These are phyloP conservation scores for Phortica variegata DNA, from an alignment of 1,140 invertebrate species.

Conservation along the genomic window DNA sequence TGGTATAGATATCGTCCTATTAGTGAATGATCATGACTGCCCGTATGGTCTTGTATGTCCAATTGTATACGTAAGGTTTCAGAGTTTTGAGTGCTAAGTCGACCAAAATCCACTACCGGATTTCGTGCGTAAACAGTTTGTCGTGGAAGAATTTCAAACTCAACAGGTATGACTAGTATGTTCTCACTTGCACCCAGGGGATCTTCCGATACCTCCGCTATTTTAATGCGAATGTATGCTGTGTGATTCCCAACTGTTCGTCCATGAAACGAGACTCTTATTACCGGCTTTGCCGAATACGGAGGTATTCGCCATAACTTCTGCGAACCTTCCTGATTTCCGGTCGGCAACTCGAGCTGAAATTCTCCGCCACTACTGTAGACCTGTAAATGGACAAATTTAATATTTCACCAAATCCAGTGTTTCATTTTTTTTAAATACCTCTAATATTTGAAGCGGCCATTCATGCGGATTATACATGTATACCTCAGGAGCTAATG, in stretches of 20 bases:
- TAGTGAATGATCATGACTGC: slow-evolving; percentile 17
- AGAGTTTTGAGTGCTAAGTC: slow-evolving; percentile 28
- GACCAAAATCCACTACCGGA: slow-evolving; percentile 80
- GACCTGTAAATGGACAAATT: slow-evolving; percentile 52
- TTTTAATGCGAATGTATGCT: slow-evolving; percentile 57
- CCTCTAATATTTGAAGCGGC: slow-evolving; percentile 74
- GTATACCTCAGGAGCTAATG: slow-evolving; percentile 84
- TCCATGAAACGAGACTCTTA: slow-evolving; percentile 81
- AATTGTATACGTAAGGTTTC: slow-evolving; percentile 31
- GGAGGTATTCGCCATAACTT: slow-evolving; percentile 88
- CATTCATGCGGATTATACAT: slow-evolving; percentile 91
- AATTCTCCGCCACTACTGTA: slow-evolving; percentile 91
- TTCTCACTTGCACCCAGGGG: slow-evolving; percentile 28
- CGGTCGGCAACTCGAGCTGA: slow-evolving; percentile 84
- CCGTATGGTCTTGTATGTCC: slow-evolving; percentile 32
- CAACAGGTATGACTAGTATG: slow-evolving; percentile 79
- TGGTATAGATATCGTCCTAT: slow-evolving; percentile 31
- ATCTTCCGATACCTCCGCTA: slow-evolving; percentile 25
- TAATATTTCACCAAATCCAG: slow-evolving; percentile 23
- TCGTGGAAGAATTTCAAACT: slow-evolving; percentile 77
- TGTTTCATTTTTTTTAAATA: slow-evolving; percentile 4
- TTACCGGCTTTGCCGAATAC: slow-evolving; percentile 84
- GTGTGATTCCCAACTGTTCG: slow-evolving; percentile 58
- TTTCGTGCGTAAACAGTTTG: slow-evolving; percentile 76
- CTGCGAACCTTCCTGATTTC: slow-evolving; percentile 70